Evolutionary conservation across 2,113 vertebrate genomes (phyloP), one percentile per base, ranked within the genome.

Genomic region (Tychaedon coryphoeus): DNA sequence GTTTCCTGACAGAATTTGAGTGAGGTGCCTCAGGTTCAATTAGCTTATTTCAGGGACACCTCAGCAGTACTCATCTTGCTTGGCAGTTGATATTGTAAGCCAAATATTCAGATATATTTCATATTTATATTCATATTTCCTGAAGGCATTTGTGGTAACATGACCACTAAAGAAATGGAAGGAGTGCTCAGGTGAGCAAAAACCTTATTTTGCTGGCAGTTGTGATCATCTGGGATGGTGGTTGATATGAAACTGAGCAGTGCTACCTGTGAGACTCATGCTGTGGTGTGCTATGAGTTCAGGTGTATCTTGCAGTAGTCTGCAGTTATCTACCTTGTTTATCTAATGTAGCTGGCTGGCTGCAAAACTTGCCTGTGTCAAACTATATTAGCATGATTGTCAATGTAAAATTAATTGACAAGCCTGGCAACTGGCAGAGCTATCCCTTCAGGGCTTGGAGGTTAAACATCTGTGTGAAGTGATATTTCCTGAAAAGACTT

Each of bases 351-450:
- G 60, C 50, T 90, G 86, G 5, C 56, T 92, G 85, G 33, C 90
- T 86, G 60, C 25, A 84, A 96, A 94, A 90, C 26, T 78, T 93
- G 40, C 92, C 19, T 19, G 10, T 95, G 96, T 97, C 97, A 97
- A 95, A 77, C 26, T 95, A 9, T 79, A 96, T 97, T 97, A 98
- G 51, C 88, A 71, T 78, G 93, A 50, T 43, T 60, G 33, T 88
- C 87, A 92, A 91, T 95, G 66, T 93, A 97, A 97, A 97, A 97
- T 96, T 98, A 97, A 97, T 98, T 90, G 97, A 97, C 95, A 92
- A 96, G 73, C 78, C 74, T 70, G 93, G 81, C 67, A 97, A 95
- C 88, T 60, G 58, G 17, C 70, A 84, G n/a, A 79, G 50, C 20
- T 85, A 88, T 90, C 93, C 69, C 92, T 93, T 95, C 82, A 96